These are phyloP conservation scores for Pseudolaguvia tuberculata DNA, from an alignment of 2,113 vertebrate genomes.

Conservation along the genomic window DNA sequence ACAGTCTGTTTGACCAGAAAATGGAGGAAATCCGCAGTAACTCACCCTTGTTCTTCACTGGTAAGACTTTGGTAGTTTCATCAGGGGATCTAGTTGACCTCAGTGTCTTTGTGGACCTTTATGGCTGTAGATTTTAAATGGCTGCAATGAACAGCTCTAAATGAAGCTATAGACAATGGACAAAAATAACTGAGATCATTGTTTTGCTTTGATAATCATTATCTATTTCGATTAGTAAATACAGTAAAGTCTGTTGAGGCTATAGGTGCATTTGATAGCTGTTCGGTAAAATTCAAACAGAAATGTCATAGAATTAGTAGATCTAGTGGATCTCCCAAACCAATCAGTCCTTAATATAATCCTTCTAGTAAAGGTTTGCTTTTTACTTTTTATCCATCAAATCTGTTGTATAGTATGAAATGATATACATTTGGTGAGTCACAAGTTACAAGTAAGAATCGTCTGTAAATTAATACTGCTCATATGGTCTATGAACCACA, in stretches of 20 bases:
- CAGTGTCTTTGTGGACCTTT: conserved; percentile 30
- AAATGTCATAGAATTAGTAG: background rate
- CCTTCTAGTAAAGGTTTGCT: background rate
- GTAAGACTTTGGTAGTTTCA: conserved; percentile 75
- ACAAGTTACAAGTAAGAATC: background rate
- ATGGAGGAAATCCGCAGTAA: conserved; percentile 93
- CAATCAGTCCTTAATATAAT: background rate
- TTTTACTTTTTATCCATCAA: too few relatives aligned
- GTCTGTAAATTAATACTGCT: conserved; percentile 1
- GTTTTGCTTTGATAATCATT: conserved; percentile 3
- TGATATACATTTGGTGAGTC: background rate
- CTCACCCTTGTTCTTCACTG: conserved; percentile 87
- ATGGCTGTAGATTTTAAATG: conserved; percentile 1
- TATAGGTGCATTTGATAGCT: background rate
- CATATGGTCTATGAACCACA: conserved; percentile 18
- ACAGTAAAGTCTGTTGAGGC: background rate
- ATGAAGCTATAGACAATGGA: conserved; percentile 22
- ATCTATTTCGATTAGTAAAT: background rate
- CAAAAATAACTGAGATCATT: background rate
- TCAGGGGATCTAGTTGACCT: conserved; percentile 5
- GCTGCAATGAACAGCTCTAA: background rate
- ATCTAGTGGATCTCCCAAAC: background rate
- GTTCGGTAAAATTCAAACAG: background rate
- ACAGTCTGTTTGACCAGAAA: conserved; percentile 89
- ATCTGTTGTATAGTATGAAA: background rate